Base-by-base conservation (phyloP, 2,113 vertebrate species). In the Tauraco erythrolophus region DNA sequence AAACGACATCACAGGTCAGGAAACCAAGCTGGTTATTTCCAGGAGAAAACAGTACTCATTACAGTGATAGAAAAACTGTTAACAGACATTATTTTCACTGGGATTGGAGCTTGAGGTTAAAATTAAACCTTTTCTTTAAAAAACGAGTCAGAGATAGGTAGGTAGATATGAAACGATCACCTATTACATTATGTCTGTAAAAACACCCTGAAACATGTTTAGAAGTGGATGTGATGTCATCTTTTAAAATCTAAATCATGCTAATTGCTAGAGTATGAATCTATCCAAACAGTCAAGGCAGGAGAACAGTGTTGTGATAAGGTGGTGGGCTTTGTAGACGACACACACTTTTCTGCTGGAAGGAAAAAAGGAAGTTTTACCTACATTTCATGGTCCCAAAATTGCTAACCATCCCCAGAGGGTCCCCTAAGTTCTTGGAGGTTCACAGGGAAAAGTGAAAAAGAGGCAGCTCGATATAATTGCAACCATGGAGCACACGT, bases 401-500 rank as follows among this genome's bases (percentile, higher is more conserved):
- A 30, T 18, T 85, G 45, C 19, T 53, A 61, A 25, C 9, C 23
- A 54, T 6, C 48, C 35, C 48, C 9, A 14, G 13, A 46, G 41
- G 31, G 27, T 31, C 33, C 7, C 14, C 71, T 78, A 18, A 45
- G 35, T 8, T 39, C 65, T 15, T 12, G 15, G 19, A 35, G 11
- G 17, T 11, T 79, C 48, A 60, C 15, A 39, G 12, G 35, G 43
- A 71, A 43, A 8, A 41, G 5, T 10, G 31, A 78, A 50, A 70
- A 88, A 58, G 65, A 57, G 14, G 13, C 27, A 86, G 58, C 28
- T 68, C 1, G 1, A 19, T 46, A 4, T 17, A 14, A 54, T 12
- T 68, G 61, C 35, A 70, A 31, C 18, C 58, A 41, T 0, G 5
- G 23, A 37, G 35, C n/a, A 64, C 0, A 3, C 0, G 2, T 62